phyloP scores from a whole-genome alignment of 1,140 invertebrate genomes.

The Oryzaephilus surinamensis region DNA sequence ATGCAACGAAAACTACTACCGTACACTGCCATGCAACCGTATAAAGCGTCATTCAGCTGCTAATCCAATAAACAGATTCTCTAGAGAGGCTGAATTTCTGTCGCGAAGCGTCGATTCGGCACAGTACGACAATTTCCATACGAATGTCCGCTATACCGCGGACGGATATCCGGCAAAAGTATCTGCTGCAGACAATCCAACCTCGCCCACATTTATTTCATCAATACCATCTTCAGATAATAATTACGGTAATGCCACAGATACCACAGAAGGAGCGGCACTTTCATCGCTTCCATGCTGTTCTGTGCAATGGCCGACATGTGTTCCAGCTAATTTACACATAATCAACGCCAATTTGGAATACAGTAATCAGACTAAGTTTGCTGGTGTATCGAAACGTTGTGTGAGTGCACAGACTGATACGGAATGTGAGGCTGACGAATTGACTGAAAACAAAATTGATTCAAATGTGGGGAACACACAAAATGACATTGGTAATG shows the following conservation, averaged over 20 bases:
- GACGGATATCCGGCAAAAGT: slow-evolving; percentile 61
- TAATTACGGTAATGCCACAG: slow-evolving; percentile 1
- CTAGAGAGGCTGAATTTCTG: slow-evolving; percentile 53
- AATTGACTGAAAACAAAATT: slow-evolving; percentile 29
- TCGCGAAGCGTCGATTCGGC: slow-evolving; percentile 42
- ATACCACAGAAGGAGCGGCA: not conserved
- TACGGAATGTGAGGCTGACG: slow-evolving; percentile 28
- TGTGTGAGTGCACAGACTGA: slow-evolving; percentile 45
- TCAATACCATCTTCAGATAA: slow-evolving; percentile 6
- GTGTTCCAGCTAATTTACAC: slow-evolving; percentile 34
- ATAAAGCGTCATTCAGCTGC: slow-evolving; percentile 47
- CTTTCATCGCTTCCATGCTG: slow-evolving; percentile 13
- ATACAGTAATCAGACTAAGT: too few species aligned
- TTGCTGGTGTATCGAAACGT: slow-evolving; percentile 26
- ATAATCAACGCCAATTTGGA: slow-evolving; percentile 20
- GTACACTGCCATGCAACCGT: slow-evolving; percentile 56
- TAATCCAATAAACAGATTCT: slow-evolving; percentile 45
- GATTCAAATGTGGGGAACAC: slow-evolving; percentile 22
- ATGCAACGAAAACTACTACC: slow-evolving; percentile 42
- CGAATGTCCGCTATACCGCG: slow-evolving; percentile 61
- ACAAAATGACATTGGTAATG: slow-evolving; percentile 25
- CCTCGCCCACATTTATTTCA: not conserved
- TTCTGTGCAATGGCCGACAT: slow-evolving; percentile 34
- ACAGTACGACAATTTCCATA: slow-evolving; percentile 37
- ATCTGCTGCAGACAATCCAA: slow-evolving; percentile 26